phyloP scores from a whole-genome alignment of 2,113 vertebrate genomes.

The Alethe castanea region DNA sequence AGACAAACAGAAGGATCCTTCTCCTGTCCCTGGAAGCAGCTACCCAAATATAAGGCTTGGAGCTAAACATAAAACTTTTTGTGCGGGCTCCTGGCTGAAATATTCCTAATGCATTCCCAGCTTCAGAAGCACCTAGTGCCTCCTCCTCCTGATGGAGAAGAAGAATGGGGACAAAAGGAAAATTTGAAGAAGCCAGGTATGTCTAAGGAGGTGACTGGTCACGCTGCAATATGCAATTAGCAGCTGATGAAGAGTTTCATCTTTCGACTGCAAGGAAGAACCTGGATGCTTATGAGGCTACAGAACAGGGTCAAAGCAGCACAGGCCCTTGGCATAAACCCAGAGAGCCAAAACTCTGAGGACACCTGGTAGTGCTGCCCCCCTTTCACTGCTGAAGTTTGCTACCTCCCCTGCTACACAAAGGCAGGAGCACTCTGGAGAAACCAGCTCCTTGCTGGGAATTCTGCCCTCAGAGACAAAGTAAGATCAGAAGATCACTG shows the following conservation, averaged over 20 bases:
- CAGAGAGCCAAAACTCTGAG: background rate
- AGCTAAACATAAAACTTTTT: background rate
- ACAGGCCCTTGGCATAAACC: background rate
- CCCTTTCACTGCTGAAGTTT: background rate
- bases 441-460: background rate
- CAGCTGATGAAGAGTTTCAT: background rate
- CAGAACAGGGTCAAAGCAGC: background rate
- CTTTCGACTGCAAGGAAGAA: background rate
- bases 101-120: background rate
- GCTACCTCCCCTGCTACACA: background rate
- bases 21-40: background rate
- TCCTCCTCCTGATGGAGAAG: background rate
- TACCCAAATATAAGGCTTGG: background rate
- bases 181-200: background rate
- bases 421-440: background rate
- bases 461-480: background rate
- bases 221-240: background rate
- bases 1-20: background rate
- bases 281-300: background rate
- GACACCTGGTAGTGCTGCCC: background rate
- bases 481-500: background rate
- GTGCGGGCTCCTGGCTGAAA: background rate
- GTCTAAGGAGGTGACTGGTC: background rate
- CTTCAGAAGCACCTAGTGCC: background rate
- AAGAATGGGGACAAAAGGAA: background rate